Base-by-base conservation (phyloP, 1,140 invertebrate species). In the Temnothorax curvispinosus region DNA sequence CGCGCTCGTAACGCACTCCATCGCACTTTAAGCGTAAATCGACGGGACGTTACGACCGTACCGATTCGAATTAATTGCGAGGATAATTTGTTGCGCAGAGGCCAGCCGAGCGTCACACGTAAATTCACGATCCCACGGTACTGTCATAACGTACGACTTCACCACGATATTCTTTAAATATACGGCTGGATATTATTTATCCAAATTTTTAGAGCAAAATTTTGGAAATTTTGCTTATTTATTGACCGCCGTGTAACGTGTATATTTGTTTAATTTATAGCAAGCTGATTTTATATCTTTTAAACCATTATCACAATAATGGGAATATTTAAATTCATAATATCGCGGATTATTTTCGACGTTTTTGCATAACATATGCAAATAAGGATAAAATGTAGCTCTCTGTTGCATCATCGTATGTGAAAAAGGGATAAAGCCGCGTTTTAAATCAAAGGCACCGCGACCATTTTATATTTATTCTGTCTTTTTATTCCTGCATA, bases 241-340 rank as follows among this genome's bases (percentile, higher is more conserved):
- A 75, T 60, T 27, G 54, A 62, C 32, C 6, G 13, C 32, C 7
- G 2, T 67, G 21, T 64, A 35, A 75, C 52, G 50, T 47, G 50
- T 82, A 82, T 47, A 60, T 74, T 35, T 18, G 4, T 56, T 60
- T 35, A 60, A 84, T 84, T 84, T 84, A 84, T 84, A 27, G 5
- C 58, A 60, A 74, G 80, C 80, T 82, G 80, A 84, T 74, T 84
- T 62, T 84, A 75, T 62, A 84, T 50, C 52, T 74, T 13, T 13
- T 32, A 35, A 21, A 11, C 54, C 69, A 47, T 81, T 81, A 81
- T 50, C 38, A 54, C 69, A 74, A 74, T 84, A 84, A 84, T 75
- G 69, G 18, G 56, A 84, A 75, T 75, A 84, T 84, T 84, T 84
- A 84, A 84, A 84, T 84, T 60, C 69, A 74, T 50, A 75, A 84